Evolutionary conservation across 2,888 invertebrate genomes (phyloP), one percentile per base, ranked within the genome.

Genomic region (Patella caerulea): DNA sequence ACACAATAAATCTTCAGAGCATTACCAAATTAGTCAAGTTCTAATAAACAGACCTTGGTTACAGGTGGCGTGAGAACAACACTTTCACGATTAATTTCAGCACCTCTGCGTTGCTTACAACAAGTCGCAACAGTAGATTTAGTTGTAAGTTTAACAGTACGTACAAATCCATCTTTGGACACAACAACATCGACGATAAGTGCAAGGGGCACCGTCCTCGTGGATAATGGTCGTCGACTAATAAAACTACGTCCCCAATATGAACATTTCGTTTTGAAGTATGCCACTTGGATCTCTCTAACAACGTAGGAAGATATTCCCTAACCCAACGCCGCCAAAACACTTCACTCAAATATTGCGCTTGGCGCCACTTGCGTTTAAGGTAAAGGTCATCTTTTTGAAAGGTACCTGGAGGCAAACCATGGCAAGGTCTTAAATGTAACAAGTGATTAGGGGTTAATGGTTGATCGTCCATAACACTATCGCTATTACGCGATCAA

Each of bases 371-470:
- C 17, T 56, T 56, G 17, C 56, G 56, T 56, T 56, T 56, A 14
- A 56, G 17, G 17, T 56, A 56, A 17, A 56, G 17, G 17, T 56
- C 56, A 3, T 2, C 56, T 4, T 56, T 56, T 17, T 56, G 55
- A 59, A 79, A 79, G 45, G 59, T 45, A 24, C 79, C 79, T 5
- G 77, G 78, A 34, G 79, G 78, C 73, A 72, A 15, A 65, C 34
- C 19, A 17, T 52, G n/a, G n/a, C n/a, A n/a, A n/a, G n/a, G n/a
- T n/a, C n/a, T n/a, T n/a, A n/a, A n/a, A n/a, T n/a, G n/a, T n/a
- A n/a, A n/a, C n/a, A n/a, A n/a, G n/a, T n/a, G n/a, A n/a, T n/a
- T n/a, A n/a, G n/a, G n/a, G n/a, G n/a, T n/a, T n/a, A n/a, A n/a
- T n/a, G n/a, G n/a, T n/a, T n/a, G n/a, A n/a, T n/a, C n/a, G n/a